Conservation (phyloP, 2,888 invertebrate genomes). For the Nasonovia ribisnigri region DNA sequence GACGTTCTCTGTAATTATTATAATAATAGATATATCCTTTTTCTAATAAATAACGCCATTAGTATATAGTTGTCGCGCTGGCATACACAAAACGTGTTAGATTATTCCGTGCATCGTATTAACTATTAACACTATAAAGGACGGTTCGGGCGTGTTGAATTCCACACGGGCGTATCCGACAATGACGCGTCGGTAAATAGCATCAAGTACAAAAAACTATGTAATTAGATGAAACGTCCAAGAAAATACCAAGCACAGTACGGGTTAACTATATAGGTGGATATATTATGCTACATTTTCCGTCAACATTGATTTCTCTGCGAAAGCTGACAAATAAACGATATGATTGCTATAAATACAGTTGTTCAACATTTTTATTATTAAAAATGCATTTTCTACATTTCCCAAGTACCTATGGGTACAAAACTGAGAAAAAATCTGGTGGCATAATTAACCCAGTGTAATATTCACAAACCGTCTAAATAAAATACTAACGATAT, state of each 20-base stretch:
- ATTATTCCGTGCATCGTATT: neutral
- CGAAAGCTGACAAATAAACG: neutral
- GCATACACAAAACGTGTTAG: neutral
- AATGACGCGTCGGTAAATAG: constrained; percentile 26
- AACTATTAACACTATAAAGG: constrained; percentile 22
- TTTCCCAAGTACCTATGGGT: neutral
- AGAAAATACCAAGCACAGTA: neutral
- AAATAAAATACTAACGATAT: neutral
- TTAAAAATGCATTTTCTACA: neutral
- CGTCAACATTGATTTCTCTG: neutral
- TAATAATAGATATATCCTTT: constrained; percentile 48
- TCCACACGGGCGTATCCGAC: constrained; percentile 33
- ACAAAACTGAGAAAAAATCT: neutral
- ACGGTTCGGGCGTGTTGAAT: constrained; percentile 44
- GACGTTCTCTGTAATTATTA: constrained; percentile 44
- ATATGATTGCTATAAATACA: neutral
- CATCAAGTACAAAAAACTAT: neutral
- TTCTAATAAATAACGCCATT: constrained; percentile 31
- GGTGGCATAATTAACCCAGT: neutral
- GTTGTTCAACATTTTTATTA: neutral
- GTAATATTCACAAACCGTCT: neutral
- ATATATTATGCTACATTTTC: constrained; percentile 11
- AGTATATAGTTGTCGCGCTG: constrained; percentile 12
- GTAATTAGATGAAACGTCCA: constrained; percentile 14
- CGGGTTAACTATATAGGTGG: neutral